Evolutionary conservation across 2,888 invertebrate species (phyloP).

Genomic region (Rhyacophila evoluta): DNA sequence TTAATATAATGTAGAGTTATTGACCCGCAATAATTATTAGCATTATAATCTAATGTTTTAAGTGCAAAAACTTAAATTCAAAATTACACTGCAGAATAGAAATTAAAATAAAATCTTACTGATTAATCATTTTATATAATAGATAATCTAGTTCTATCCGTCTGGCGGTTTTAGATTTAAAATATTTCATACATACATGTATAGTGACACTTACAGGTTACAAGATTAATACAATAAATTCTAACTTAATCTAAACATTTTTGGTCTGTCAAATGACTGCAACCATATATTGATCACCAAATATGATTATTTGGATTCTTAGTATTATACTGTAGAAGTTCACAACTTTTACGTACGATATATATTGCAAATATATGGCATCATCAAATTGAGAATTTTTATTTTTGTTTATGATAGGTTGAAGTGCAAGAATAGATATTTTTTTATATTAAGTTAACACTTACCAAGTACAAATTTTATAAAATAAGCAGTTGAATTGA

Average conservation of each 20-base stretch:
- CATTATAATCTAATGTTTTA: neutral
- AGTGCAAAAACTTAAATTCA: neutral
- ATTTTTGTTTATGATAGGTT: neutral
- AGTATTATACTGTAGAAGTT: neutral
- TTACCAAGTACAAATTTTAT: neutral
- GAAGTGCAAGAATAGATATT: neutral
- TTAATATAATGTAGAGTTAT: neutral
- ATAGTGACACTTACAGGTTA: neutral
- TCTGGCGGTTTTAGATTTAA: neutral
- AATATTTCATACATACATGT: neutral
- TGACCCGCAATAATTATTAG: neutral
- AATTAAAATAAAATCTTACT: too few relatives aligned
- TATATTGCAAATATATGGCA: conserved; percentile 10
- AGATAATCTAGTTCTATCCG: neutral
- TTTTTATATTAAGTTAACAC: neutral
- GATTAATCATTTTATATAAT: too few relatives aligned
- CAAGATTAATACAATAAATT: neutral
- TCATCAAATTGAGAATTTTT: neutral
- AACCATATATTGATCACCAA: conserved; percentile 1
- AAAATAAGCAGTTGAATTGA: too few relatives aligned
- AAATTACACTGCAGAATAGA: neutral
- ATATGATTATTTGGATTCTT: conserved; percentile 11
- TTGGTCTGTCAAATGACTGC: conserved; percentile 24
- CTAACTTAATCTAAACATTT: neutral
- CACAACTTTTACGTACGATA: neutral